These are phyloP conservation scores for Chrysina gloriosa DNA, from an alignment of 2,888 invertebrate genomes.

Conservation along the genomic window DNA sequence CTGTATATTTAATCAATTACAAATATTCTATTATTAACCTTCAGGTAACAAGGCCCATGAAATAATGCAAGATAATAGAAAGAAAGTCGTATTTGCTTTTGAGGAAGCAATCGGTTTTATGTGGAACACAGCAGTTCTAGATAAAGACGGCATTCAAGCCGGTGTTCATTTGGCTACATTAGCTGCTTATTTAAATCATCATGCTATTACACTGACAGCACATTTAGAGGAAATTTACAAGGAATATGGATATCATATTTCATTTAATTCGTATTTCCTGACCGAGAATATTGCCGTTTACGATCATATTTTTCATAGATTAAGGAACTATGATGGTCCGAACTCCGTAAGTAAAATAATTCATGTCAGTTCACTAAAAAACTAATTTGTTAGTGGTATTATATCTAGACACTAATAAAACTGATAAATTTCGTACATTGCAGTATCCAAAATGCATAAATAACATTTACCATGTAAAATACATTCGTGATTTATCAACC, in stretches of 20 bases:
- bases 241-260: constrained; percentile 90
- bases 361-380: background rate
- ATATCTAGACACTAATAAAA: background rate
- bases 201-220: constrained; percentile 69
- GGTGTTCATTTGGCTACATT: constrained; percentile 84
- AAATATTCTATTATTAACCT: constrained; percentile 38
- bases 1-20: background rate
- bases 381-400: background rate
- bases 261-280: constrained; percentile 89
- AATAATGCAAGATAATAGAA: constrained; percentile 73
- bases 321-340: constrained; percentile 78
- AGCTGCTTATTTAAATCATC: constrained; percentile 74
- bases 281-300: constrained; percentile 81
- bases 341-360: constrained; percentile 68
- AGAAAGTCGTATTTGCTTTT: constrained; percentile 90
- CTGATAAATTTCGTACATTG: constrained; percentile 55
- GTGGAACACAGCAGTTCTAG: constrained; percentile 88
- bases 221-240: constrained; percentile 83
- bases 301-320: constrained; percentile 80
- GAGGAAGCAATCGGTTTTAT: constrained; percentile 99
- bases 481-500: constrained; percentile 89
- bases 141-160: constrained; percentile 97
- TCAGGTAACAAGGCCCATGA: constrained; percentile 81
- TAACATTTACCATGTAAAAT: constrained; percentile 72
- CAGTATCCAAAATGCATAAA: constrained; percentile 80